Base-by-base conservation (phyloP, 1,140 invertebrate genomes). In the Drosophila seguyi region DNA sequence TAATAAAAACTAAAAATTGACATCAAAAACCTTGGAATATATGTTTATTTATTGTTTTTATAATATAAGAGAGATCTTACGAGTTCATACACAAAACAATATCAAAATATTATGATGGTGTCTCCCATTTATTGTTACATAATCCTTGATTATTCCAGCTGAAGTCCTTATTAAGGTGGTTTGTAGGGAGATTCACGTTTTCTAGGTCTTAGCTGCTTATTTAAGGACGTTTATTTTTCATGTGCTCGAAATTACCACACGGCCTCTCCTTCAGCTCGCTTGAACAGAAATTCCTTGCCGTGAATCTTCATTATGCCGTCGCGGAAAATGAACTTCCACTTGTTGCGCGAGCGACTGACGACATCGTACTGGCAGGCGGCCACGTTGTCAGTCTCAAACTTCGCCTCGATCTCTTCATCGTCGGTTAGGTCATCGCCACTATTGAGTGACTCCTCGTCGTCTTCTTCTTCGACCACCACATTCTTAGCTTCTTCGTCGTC, bases 1-100 rank as follows among this genome's bases (percentile, higher is more conserved):
- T 16, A 62, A 62, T 59, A 62, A 62, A 61, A 38, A 18, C 25
- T 27, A 11, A 8, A 50, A 29, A 50, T 29, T 50, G 11, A 29
- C 45, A 48, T 10, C 3, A 52, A 22, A 25, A 25, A 22, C 3
- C 3, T 3, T 3, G 11, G 20, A 47, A 7, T 7, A 8, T 8
- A 6, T 1, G 0, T 31, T 22, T 31, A 5, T 48, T 27, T 48
- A 2, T 16, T 20, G 2, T 22, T 7, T 25, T 27, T 16, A 16
- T 16, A 1, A 20, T 25, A 8, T 25, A 2, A 44, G 13, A 1
- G 44, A 45, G n/a, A 16, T 16, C 44, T 25, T 47, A 7, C n/a
- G 25, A 45, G 22, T 22, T 14, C 0, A 22, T 44, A 45, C 11
- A 22, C 14, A 45, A 45, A 48, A 6, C 25, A 6, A 48, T 27